Evolutionary conservation across 2,113 vertebrate species (phyloP), one percentile per base, ranked within the genome.

Genomic region (Gymnocephalus cernua): DNA sequence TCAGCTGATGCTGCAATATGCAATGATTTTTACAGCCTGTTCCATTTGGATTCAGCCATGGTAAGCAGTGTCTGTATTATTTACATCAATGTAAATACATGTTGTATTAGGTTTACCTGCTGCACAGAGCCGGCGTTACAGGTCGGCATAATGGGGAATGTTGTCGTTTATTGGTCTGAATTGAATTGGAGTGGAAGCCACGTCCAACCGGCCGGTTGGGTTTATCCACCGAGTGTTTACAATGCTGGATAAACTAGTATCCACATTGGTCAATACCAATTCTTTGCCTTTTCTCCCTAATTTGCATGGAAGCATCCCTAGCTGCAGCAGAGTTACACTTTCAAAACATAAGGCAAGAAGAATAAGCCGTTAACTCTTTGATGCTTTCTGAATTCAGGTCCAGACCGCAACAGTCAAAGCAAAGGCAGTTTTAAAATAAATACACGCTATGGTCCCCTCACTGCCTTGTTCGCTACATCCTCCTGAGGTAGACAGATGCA

Each of bases 371-470:
- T 51, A n/a, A n/a, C 51, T 70, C 45, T 65, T 15, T 18, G 13
- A 71, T 16, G 35, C 70, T 62, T 44, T 27, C 25, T 61, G 19
- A 62, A 56, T 67, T 80, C 70, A 74, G 79, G 78, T 78, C 78
- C 66, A 75, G 32, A 82, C 87, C 61, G 76, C 57, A 63, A 82
- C 67, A 88, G 82, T 89, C 83, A 81, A 82, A 73, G 56, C 74
- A 80, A 94, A 94, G 93, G 93, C 93, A 94, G 91, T 86, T 92
- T 89, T 38, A 78, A 79, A 91, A 89, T 80, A 83, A 80, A 89
- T 83, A 71, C 80, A 78, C 51, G 12, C 54, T 35, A 15, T 67
- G 82, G 84, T 91, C 83, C 83, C 78, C 70, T 76, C 15, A 44
- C 83, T 78, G 82, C 63, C 84, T 71, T 58, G 69, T 83, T 84